These are phyloP conservation scores for Ophioninae sp. DNA, from an alignment of 2,888 invertebrate genomes.

Conservation along the genomic window DNA sequence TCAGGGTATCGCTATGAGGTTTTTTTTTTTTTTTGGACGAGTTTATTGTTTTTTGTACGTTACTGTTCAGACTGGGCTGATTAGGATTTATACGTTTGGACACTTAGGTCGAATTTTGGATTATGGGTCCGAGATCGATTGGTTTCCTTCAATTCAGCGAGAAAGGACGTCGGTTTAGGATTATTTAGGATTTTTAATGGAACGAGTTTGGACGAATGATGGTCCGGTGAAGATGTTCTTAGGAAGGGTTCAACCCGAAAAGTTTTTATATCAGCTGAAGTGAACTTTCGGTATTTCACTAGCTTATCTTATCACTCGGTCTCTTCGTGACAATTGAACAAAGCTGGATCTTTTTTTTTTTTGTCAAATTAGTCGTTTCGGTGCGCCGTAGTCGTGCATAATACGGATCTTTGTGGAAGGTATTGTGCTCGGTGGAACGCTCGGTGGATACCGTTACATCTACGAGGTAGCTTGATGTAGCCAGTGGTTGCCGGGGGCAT, in stretches of 20 bases:
- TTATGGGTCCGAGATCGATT: background rate
- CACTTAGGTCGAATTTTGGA: background rate
- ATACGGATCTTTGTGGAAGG: background rate
- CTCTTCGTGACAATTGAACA: background rate
- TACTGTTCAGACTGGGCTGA: background rate
- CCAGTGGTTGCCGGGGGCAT: slow-evolving; percentile 44
- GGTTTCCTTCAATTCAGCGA: background rate
- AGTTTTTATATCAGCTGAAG: too few relatives aligned
- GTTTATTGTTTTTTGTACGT: background rate
- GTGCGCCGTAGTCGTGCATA: background rate
- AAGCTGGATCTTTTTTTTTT: background rate
- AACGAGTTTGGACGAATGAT: too few relatives aligned
- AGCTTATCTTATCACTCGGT: background rate
- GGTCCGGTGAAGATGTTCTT: too few relatives aligned
- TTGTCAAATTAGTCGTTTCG: background rate
- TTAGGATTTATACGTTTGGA: background rate
- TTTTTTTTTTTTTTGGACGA: background rate
- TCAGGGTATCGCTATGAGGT: background rate
- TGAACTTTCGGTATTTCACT: background rate
- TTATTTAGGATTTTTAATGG: background rate
- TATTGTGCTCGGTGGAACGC: background rate
- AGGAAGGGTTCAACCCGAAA: too few relatives aligned
- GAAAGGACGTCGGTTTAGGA: background rate
- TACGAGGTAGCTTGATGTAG: slow-evolving; percentile 9
- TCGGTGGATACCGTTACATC: background rate